Evolutionary conservation across 2,797 vertebrate genomes (phyloP).

Genomic region (Neosalanx taihuensis): DNA sequence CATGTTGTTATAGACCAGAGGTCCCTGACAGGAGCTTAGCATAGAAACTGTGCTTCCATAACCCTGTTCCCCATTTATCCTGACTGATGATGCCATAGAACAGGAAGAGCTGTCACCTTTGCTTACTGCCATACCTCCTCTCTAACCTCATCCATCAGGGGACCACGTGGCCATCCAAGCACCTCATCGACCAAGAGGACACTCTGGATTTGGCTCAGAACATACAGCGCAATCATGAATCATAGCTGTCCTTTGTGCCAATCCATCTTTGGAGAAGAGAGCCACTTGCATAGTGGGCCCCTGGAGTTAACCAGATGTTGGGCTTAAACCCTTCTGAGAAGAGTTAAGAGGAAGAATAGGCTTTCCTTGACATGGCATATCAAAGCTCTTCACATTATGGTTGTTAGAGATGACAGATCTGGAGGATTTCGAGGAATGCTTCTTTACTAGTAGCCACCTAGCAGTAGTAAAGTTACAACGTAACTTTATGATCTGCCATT

Average conservation of each 20-base stretch:
- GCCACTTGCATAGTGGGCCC: constrained; percentile 25
- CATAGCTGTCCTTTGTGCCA: constrained; percentile 11
- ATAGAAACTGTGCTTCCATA: neutral
- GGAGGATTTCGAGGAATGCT: constrained; percentile 33
- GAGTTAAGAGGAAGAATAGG: neutral
- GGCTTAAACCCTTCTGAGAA: constrained; percentile 29
- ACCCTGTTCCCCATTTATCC: neutral
- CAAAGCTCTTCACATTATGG: constrained; percentile 45
- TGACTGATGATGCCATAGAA: neutral
- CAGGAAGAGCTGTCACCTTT: neutral
- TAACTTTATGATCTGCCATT: neutral
- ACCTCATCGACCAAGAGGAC: constrained; percentile 4
- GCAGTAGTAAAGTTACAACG: constrained; percentile 1
- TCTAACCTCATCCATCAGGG: neutral
- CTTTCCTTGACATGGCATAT: constrained; percentile 37
- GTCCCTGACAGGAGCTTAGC: neutral
- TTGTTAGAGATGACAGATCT: constrained; percentile 32
- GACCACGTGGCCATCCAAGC: constrained; percentile 3
- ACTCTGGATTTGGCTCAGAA: neutral
- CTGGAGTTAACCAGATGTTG: constrained; percentile 58
- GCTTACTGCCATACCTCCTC: neutral
- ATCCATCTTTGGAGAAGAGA: constrained; percentile 11
- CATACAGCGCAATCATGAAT: neutral
- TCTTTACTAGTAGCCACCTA: constrained; percentile 38
- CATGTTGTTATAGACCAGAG: neutral